Evolutionary conservation across 2,888 invertebrate genomes (phyloP).

Genomic region (Chymomyza procnemis): DNA sequence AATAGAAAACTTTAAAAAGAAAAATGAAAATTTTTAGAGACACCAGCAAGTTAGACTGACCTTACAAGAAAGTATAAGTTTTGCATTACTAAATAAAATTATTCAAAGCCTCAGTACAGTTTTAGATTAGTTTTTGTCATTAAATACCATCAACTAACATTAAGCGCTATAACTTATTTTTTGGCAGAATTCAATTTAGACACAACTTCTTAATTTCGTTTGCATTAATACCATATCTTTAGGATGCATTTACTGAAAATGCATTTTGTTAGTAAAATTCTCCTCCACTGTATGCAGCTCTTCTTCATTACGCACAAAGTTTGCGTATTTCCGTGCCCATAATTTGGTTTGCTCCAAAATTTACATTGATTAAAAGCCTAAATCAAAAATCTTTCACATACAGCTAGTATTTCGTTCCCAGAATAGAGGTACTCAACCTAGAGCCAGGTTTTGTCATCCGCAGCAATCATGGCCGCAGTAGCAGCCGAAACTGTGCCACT

Average conservation of each 20-base stretch:
- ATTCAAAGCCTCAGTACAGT: too few species aligned
- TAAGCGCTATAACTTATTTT: too few species aligned
- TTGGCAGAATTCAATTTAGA: too few species aligned
- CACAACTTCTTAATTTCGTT: too few species aligned
- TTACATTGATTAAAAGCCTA: background rate
- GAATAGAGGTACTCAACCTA: slow-evolving; percentile 42
- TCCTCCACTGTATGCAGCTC: background rate
- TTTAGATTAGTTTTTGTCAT: too few species aligned
- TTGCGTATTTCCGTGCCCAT: background rate
- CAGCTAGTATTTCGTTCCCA: background rate
- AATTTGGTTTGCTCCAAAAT: background rate
- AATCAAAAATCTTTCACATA: background rate
- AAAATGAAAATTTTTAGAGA: too few species aligned
- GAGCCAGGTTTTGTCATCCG: slow-evolving; percentile 74
- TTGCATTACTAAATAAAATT: too few species aligned
- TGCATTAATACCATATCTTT: background rate
- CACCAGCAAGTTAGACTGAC: too few species aligned
- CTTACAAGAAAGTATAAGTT: too few species aligned
- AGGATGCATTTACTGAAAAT: background rate
- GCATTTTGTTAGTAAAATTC: background rate
- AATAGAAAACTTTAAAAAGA: too few species aligned
- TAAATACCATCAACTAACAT: too few species aligned
- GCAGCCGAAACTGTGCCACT: background rate
- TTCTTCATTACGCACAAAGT: background rate
- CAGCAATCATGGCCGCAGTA: background rate